Evolutionary conservation across 2,888 invertebrate genomes (phyloP).

Genomic region (Tenthredo livida): DNA sequence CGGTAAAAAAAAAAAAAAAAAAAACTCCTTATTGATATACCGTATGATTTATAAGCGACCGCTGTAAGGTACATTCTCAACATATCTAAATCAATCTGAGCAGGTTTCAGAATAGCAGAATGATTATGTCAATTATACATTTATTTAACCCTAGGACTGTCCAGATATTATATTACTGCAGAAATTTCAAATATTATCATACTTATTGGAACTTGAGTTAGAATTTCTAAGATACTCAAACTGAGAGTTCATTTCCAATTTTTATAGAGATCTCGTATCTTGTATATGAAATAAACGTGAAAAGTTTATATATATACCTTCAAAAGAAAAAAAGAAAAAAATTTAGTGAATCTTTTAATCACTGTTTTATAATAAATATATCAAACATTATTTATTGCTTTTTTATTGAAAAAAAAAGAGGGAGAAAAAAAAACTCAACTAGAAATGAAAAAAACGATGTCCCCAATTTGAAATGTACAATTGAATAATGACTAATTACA

Average conservation of each 20-base stretch:
- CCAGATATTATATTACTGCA: slow-evolving; percentile 65
- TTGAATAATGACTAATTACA: not conserved
- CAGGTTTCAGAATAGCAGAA: slow-evolving; percentile 75
- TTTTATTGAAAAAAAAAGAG: slow-evolving; percentile 28
- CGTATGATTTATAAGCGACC: slow-evolving; percentile 64
- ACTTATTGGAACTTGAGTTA: slow-evolving; percentile 64
- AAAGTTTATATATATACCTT: slow-evolving; percentile 56
- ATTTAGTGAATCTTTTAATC: slow-evolving; percentile 68
- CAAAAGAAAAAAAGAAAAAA: slow-evolving; percentile 55
- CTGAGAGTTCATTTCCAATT: slow-evolving; percentile 58
- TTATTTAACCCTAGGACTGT: slow-evolving; percentile 71
- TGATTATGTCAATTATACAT: slow-evolving; percentile 73
- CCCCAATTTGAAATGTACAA: slow-evolving; percentile 1
- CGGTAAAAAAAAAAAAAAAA: not conserved
- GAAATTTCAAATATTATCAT: slow-evolving; percentile 59
- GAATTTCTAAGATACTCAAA: slow-evolving; percentile 68
- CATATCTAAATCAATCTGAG: slow-evolving; percentile 74
- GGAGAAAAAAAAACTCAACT: not conserved
- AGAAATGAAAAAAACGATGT: not conserved
- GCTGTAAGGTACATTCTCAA: slow-evolving; percentile 71
- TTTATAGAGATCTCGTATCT: slow-evolving; percentile 59
- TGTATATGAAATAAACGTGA: slow-evolving; percentile 58
- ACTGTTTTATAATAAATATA: slow-evolving; percentile 68
- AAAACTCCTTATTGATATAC: not conserved
- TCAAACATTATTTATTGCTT: slow-evolving; percentile 63